phyloP scores from a whole-genome alignment of 2,888 invertebrate genomes.

The Cheilosia urbana region DNA sequence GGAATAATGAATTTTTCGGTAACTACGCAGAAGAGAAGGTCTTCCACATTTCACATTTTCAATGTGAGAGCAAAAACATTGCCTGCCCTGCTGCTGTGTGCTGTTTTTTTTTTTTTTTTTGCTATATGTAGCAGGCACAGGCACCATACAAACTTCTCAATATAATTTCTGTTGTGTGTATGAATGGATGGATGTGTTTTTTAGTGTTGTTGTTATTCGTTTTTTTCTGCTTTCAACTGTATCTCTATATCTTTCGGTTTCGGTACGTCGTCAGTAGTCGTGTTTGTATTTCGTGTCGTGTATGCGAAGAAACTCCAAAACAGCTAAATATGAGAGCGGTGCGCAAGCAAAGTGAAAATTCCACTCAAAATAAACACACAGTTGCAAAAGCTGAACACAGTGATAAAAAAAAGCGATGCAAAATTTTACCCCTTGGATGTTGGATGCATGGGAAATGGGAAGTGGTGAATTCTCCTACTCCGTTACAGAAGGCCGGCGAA shows the following conservation, averaged over 20 bases:
- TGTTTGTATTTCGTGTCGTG: not conserved
- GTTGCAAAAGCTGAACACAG: not conserved
- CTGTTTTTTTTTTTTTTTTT: constrained; percentile 52
- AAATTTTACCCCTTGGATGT: constrained; percentile 18
- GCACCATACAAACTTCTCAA: constrained; percentile 54
- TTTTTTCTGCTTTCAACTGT: constrained; percentile 46
- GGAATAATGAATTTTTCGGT: constrained; percentile 73
- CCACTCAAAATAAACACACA: constrained; percentile 5
- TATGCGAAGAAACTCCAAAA: constrained; percentile 59
- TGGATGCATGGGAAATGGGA: constrained; percentile 9
- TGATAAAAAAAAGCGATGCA: not conserved
- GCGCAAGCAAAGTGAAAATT: constrained; percentile 22
- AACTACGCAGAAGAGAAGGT: constrained; percentile 75
- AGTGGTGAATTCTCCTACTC: constrained; percentile 38
- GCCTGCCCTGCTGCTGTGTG: constrained; percentile 39
- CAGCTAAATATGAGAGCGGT: constrained; percentile 26
- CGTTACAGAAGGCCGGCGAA: constrained; percentile 53
- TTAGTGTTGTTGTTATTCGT: constrained; percentile 37
- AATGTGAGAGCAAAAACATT: constrained; percentile 74
- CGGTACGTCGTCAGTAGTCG: too few relatives aligned
- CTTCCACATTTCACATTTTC: constrained; percentile 74
- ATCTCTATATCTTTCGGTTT: constrained; percentile 34
- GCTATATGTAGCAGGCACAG: constrained; percentile 4
- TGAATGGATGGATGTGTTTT: constrained; percentile 62
- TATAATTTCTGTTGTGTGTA: constrained; percentile 65